Base-by-base conservation (phyloP, 2,888 invertebrate species). In the Drosophila formosana region DNA sequence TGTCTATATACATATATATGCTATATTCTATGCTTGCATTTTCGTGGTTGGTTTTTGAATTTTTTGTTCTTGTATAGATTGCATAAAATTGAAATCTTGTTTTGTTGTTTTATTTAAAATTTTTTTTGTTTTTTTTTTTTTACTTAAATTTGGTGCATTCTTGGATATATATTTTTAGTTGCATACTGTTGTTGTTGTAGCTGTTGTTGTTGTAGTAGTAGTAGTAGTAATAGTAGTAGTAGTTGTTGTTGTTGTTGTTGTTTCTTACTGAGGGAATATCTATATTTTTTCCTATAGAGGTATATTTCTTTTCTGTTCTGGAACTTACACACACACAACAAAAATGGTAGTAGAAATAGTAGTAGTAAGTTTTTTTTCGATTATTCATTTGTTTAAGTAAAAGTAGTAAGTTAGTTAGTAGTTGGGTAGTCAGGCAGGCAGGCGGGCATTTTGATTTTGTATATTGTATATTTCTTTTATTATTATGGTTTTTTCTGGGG, bases 161-260 rank as follows among this genome's bases (percentile, higher is more conserved):
- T 77, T 79, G 51, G 43, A 61, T 51, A 61, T 66, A 51, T 65
- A 68, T 63, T 61, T 61, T 80, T 92, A 91, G 92, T 92, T 93
- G 93, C 93, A 93, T 93, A 66, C 92, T 92, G 92, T 91, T 88
- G 93, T 88, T 84, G 82, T 88, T 82, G 88, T 82, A 77, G 88
- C 72, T 88, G 85, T 88, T 81, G 75, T 83, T 77, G 76, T 79
- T 52, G 85, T 80, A 62, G 79, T 81, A 62, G 66, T 82, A 66
- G 51, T 56, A 60, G 51, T 82, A 60, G 50, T 69, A 67, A 49
- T 53, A 46, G 18, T 56, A 52, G 41, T 79, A 56, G 73, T 74
- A 64, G 66, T 71, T 28, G 55, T 79, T 56, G 64, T 73, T 73
- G 66, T 75, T 75, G 53, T 81, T 56, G 72, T 73, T 61, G 52